These are phyloP conservation scores for Amblyteles armatorius DNA, from an alignment of 2,888 invertebrate species.

Conservation along the genomic window DNA sequence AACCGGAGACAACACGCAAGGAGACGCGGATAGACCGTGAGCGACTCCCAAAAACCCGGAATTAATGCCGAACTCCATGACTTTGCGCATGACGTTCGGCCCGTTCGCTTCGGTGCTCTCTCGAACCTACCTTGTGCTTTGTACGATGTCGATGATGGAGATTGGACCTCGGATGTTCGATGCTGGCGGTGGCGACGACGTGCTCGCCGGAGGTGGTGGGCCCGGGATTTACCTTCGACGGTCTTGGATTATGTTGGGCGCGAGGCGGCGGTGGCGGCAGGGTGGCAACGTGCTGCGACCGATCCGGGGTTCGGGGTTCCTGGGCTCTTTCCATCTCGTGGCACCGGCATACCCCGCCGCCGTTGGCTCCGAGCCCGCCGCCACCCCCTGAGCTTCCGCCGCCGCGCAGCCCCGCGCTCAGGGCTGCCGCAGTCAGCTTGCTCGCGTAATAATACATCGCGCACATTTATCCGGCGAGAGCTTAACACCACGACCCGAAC, in stretches of 20 bases:
- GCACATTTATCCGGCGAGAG: slow-evolving; percentile 84
- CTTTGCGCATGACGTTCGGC: neutral
- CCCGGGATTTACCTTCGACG: slow-evolving; percentile 65
- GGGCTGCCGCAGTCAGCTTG: slow-evolving; percentile 88
- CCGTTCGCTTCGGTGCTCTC: neutral
- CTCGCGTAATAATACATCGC: slow-evolving; percentile 91
- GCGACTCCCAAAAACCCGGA: neutral
- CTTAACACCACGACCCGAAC: slow-evolving; percentile 83
- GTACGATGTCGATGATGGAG: slow-evolving; percentile 81
- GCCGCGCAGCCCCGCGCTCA: slow-evolving; percentile 87
- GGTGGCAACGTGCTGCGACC: slow-evolving; percentile 61
- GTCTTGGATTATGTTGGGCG: slow-evolving; percentile 67
- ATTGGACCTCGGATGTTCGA: slow-evolving; percentile 78
- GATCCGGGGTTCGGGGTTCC: slow-evolving; percentile 67
- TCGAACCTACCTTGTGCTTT: slow-evolving; percentile 80
- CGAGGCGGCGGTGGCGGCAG: slow-evolving; percentile 67
- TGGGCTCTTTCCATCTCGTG: slow-evolving; percentile 75
- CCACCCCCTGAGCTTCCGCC: slow-evolving; percentile 84
- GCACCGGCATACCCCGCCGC: slow-evolving; percentile 85
- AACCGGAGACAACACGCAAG: neutral
- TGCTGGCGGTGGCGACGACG: slow-evolving; percentile 77
- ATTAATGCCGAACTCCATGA: neutral
- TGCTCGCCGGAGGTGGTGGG: slow-evolving; percentile 76
- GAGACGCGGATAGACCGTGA: neutral
- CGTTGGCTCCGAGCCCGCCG: slow-evolving; percentile 81